These are phyloP conservation scores for Aurelia aurita DNA, from an alignment of 30 jellyfish, hydroid and myxozoan species.

Conservation along the genomic window DNA sequence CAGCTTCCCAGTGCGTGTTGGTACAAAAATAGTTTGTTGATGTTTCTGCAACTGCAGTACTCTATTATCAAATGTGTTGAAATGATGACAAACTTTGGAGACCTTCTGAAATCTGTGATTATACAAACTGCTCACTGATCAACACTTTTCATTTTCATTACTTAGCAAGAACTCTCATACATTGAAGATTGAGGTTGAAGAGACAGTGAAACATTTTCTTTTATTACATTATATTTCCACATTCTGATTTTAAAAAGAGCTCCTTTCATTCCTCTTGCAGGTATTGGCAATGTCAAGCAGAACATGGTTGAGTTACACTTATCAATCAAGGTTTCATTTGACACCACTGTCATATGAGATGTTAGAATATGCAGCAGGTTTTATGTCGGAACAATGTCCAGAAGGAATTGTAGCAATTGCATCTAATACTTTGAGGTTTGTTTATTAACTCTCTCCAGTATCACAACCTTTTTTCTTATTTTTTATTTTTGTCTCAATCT, in stretches of 20 bases:
- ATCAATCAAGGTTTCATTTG: constrained; percentile 96
- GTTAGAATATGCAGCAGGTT: constrained; percentile 96
- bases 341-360: constrained; percentile 98
- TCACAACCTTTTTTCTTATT: too few relatives aligned
- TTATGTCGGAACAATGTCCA: constrained; percentile 99
- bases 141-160: constrained; percentile 2
- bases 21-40: too few relatives aligned
- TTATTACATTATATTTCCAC: too few relatives aligned
- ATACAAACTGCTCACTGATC: constrained; percentile 29
- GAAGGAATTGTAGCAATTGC: constrained; percentile 99
- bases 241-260: background rate
- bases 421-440: constrained; percentile 90
- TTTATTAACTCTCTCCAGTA: background rate
- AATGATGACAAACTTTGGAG: constrained; percentile 20
- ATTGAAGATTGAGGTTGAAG: too few relatives aligned
- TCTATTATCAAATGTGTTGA: constrained; percentile 1
- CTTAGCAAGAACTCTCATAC: too few relatives aligned
- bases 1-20: too few relatives aligned
- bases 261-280: constrained; percentile 41
- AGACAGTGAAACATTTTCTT: too few relatives aligned
- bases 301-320: constrained; percentile 98
- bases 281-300: constrained; percentile 99
- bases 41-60: too few relatives aligned
- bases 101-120: constrained; percentile 29
- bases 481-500: too few relatives aligned